Conservation (phyloP, 2,888 invertebrate genomes). For the Tachina fera region DNA sequence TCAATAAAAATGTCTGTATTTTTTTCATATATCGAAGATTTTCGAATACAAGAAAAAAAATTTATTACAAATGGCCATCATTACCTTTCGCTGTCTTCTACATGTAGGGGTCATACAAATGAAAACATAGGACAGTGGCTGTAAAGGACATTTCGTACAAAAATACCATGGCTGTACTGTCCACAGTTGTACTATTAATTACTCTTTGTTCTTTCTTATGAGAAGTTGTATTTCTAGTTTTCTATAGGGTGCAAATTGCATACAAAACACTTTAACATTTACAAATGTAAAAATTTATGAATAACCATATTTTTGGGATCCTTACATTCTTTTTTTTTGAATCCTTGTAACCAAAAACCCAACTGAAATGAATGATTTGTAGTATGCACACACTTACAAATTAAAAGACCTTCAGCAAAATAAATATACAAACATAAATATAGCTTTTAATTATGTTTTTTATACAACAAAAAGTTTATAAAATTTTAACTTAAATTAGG, state of each 20-base stretch:
- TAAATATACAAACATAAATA: constrained; percentile 38
- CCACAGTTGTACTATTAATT: background rate
- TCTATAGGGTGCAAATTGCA: background rate
- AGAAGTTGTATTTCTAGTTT: background rate
- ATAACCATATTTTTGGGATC: constrained; percentile 62
- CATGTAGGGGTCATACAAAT: no score
- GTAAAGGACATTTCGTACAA: no score
- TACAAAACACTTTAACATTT: background rate
- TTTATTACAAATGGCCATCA: no score
- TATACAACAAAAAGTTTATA: constrained; percentile 9
- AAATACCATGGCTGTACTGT: no score
- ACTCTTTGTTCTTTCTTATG: background rate
- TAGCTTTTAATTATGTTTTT: constrained; percentile 4
- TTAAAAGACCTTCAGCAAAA: constrained; percentile 49
- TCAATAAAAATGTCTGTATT: no score
- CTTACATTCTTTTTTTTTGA: background rate
- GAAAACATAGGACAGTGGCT: no score
- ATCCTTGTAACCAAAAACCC: constrained; percentile 33
- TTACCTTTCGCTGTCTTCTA: no score
- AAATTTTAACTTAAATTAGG: constrained; percentile 58
- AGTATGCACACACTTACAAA: constrained; percentile 40
- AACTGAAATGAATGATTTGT: constrained; percentile 40
- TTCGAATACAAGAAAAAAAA: no score
- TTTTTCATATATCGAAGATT: no score
- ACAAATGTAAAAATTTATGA: constrained; percentile 59